A percentile compares a stretch with the other conserved stretches of the same genome.
Evolutionary conservation across 2,888 invertebrate species (phyloP).

Genomic region (Willowsia nigromaculata): DNA sequence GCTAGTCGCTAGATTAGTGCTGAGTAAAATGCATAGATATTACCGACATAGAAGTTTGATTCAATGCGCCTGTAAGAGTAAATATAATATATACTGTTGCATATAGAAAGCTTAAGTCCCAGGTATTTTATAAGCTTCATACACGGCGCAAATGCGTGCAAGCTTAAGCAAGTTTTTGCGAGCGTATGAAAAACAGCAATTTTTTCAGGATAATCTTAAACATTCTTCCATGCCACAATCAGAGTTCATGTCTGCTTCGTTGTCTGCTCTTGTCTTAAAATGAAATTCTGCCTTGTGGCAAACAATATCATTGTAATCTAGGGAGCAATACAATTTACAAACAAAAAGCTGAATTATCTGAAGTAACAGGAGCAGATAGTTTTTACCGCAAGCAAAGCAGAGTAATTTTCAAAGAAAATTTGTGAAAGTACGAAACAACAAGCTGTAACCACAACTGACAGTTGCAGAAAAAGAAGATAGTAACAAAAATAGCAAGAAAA

Average conservation of each 20-base stretch:
- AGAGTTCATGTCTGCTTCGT: conserved; percentile 25
- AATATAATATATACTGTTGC: not conserved
- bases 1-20: not conserved
- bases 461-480: conserved; percentile 32
- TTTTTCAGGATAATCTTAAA: conserved; percentile 40
- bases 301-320: conserved; percentile 62
- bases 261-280: conserved; percentile 1
- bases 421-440: conserved; percentile 56
- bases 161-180: conserved; percentile 1
- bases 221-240: conserved; percentile 59
- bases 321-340: conserved; percentile 59
- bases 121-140: not conserved
- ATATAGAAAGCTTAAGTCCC: not conserved
- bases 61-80: not conserved
- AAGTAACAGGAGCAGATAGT: not conserved
- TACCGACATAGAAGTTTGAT: too few species aligned
- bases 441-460: conserved; percentile 58
- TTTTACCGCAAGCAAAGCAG: conserved; percentile 42
- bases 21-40: not conserved
- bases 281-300: conserved; percentile 55
- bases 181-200: not conserved
- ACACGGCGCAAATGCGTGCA: not conserved
- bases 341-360: conserved; percentile 51
- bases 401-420: conserved; percentile 63
- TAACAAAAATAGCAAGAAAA: conserved; percentile 23